Percentiles rank a stretch among this genome's conserved stretches.
phyloP scores from a whole-genome alignment of 2,888 invertebrate species.

The Microplitis manilae region DNA sequence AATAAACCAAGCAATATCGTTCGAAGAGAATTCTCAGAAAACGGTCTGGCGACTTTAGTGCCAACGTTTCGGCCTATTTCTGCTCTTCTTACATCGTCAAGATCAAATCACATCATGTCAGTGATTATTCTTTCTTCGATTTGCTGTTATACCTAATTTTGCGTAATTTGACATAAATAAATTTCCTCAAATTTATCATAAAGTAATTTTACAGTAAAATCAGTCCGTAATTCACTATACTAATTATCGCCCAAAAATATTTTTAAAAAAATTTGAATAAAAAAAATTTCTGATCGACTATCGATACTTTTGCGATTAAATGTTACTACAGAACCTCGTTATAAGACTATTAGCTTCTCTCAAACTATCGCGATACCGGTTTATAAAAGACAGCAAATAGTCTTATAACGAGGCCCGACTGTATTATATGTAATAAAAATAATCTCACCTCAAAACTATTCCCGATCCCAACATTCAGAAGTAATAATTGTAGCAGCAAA shows the following conservation, averaged over 20 bases:
- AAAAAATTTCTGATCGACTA: too few species aligned
- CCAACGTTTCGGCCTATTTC: constrained; percentile 16
- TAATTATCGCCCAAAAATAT: too few species aligned
- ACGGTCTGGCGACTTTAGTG: constrained; percentile 11
- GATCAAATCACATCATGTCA: background rate
- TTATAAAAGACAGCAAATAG: too few species aligned
- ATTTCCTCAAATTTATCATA: too few species aligned
- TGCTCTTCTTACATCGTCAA: background rate
- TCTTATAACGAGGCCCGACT: too few species aligned
- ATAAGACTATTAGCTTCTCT: too few species aligned
- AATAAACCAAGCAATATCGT: constrained; percentile 8
- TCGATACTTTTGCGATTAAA: too few species aligned
- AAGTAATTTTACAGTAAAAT: too few species aligned
- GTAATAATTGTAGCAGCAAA: constrained; percentile 51
- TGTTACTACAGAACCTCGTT: too few species aligned
- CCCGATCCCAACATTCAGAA: constrained; percentile 44
- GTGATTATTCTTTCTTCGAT: background rate
- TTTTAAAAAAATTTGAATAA: too few species aligned
- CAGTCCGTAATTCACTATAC: too few species aligned
- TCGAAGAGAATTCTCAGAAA: constrained; percentile 25
- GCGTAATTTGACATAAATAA: background rate
- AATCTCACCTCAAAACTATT: constrained; percentile 56
- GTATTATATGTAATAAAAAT: background rate
- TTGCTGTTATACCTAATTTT: background rate
- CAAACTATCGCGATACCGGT: too few species aligned